These are phyloP conservation scores for Dromococcyx pavoninus DNA, from an alignment of 2,797 vertebrate genomes.

Conservation along the genomic window DNA sequence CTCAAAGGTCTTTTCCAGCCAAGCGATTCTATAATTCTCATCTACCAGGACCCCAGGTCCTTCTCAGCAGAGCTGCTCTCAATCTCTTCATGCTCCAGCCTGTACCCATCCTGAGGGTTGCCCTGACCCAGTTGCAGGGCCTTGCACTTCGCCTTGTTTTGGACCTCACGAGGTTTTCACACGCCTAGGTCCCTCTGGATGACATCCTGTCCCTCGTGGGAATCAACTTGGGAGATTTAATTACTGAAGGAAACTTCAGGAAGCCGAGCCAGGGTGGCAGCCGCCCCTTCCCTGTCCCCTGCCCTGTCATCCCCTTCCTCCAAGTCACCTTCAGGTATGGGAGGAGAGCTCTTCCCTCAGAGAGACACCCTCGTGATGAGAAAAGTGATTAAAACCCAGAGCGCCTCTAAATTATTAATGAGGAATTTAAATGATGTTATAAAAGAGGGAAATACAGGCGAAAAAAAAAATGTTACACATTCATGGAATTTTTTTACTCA, in stretches of 20 bases:
- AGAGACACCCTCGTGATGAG: constrained; percentile 69
- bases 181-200: too few relatives aligned
- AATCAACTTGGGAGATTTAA: too few relatives aligned
- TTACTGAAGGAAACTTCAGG: background rate
- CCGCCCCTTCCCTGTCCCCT: background rate
- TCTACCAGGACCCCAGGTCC: too few relatives aligned
- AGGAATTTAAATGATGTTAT: constrained; percentile 81
- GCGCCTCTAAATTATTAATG: constrained; percentile 79
- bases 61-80: too few relatives aligned
- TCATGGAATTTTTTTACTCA: constrained; percentile 77
- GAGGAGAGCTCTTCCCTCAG: constrained; percentile 35
- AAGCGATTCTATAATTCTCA: too few relatives aligned
- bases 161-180: too few relatives aligned
- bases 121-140: too few relatives aligned
- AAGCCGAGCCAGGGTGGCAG: background rate
- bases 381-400: constrained; percentile 82
- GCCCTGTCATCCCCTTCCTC: background rate
- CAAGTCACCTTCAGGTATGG: constrained; percentile 72
- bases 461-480: constrained; percentile 74
- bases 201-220: too few relatives aligned
- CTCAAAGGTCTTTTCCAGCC: too few relatives aligned
- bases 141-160: too few relatives aligned
- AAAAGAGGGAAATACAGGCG: constrained; percentile 74
- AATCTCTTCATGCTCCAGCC: too few relatives aligned
- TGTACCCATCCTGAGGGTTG: too few relatives aligned